These are phyloP conservation scores for Pseudoips prasinana DNA, from an alignment of 2,888 invertebrate genomes.

Conservation along the genomic window DNA sequence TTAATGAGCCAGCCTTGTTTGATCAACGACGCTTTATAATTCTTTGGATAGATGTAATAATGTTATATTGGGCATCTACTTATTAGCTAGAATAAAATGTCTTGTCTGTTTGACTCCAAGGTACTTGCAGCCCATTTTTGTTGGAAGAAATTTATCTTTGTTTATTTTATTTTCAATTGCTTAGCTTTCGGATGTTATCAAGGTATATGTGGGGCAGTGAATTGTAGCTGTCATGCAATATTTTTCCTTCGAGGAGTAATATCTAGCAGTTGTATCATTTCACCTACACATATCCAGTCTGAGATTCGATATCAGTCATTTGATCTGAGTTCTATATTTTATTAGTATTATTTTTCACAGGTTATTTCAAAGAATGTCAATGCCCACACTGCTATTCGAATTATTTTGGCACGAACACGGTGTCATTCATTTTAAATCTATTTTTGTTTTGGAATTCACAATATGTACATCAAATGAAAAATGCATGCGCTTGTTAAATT, in stretches of 20 bases:
- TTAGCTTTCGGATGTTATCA: no score
- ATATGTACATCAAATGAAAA: slow-evolving; percentile 48
- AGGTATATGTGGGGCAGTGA: no score
- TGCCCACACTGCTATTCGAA: slow-evolving; percentile 69
- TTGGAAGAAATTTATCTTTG: no score
- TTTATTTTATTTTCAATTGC: no score
- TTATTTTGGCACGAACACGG: slow-evolving; percentile 74
- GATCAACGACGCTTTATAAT: slow-evolving; percentile 26
- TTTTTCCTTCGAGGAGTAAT: no score
- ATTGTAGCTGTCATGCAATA: no score
- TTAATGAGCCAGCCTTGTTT: slow-evolving; percentile 47
- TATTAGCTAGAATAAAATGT: background rate
- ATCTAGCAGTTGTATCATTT: no score
- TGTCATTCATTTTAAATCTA: slow-evolving; percentile 73
- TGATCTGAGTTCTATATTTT: no score
- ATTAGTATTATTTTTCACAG: slow-evolving; percentile 10
- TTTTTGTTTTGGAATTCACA: slow-evolving; percentile 65
- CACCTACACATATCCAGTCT: no score
- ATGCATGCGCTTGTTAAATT: slow-evolving; percentile 37
- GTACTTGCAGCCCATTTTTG: no score
- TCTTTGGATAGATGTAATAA: background rate
- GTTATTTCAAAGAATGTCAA: slow-evolving; percentile 57
- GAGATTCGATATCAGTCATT: no score
- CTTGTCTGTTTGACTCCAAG: no score
- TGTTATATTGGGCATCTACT: background rate